Percentiles rank a stretch among this genome's conserved stretches.
Evolutionary conservation across 1,140 invertebrate species (phyloP).

Genomic region (Drosophila teissieri): DNA sequence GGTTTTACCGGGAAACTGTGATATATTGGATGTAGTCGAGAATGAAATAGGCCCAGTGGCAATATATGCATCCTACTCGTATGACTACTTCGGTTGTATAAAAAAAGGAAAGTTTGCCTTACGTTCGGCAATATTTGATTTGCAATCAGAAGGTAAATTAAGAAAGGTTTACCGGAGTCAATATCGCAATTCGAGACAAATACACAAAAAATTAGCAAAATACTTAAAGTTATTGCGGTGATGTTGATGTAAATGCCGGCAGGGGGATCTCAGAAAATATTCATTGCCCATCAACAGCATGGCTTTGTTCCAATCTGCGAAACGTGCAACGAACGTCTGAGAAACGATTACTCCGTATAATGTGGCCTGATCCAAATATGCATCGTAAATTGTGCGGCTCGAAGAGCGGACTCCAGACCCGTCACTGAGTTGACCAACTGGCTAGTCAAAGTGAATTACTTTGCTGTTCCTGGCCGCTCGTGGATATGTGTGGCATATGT

Average conservation of each 20-base stretch:
- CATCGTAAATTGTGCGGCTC: constrained; percentile 34
- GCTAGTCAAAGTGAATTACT: constrained; percentile 24
- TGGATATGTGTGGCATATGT: constrained; percentile 63
- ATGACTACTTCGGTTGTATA: neutral
- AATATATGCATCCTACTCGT: neutral
- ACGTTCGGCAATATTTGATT: neutral
- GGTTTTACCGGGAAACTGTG: constrained; percentile 15
- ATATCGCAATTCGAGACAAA: neutral
- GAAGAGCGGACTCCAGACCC: constrained; percentile 19
- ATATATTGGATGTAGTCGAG: neutral
- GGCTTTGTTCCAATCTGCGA: constrained; percentile 58
- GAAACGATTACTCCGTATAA: constrained; percentile 64
- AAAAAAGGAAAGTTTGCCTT: no score
- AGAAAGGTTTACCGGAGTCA: neutral
- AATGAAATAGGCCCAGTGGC: neutral
- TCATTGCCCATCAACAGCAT: constrained; percentile 38
- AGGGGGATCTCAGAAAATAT: constrained; percentile 2
- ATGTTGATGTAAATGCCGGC: neutral
- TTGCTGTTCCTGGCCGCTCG: neutral
- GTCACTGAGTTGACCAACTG: constrained; percentile 12
- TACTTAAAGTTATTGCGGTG: constrained; percentile 2
- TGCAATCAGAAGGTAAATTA: neutral
- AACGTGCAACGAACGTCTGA: constrained; percentile 63
- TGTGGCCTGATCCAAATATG: constrained; percentile 61
- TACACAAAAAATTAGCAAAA: neutral